These are phyloP conservation scores for Oxycera nigricornis DNA, from an alignment of 2,888 invertebrate genomes.

Conservation along the genomic window DNA sequence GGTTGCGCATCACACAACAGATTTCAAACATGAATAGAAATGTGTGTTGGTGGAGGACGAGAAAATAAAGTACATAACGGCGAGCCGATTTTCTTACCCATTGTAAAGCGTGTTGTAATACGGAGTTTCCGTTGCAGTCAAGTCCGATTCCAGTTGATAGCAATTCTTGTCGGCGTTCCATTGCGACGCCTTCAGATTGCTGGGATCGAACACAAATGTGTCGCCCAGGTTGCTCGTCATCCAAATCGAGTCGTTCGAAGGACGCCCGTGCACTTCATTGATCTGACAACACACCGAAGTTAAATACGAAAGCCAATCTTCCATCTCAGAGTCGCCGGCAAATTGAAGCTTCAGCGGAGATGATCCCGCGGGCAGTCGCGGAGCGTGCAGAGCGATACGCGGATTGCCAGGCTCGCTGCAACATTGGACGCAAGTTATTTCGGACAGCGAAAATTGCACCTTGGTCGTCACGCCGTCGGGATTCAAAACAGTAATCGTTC, in stretches of 20 bases:
- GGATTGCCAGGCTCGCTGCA: conserved; percentile 83
- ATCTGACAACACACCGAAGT: conserved; percentile 79
- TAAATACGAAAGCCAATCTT: conserved; percentile 87
- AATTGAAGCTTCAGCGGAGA: conserved; percentile 78
- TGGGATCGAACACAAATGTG: conserved; percentile 81
- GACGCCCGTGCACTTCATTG: conserved; percentile 73
- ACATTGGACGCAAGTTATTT: conserved; percentile 78
- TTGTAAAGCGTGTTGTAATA: conserved; percentile 73
- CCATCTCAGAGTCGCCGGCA: conserved; percentile 81
- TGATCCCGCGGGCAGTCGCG: conserved; percentile 64
- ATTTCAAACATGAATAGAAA: neutral
- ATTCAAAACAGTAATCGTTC: conserved; percentile 78
- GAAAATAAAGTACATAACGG: neutral
- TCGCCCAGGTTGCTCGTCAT: conserved; percentile 80
- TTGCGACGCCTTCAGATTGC: conserved; percentile 67
- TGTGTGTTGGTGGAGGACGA: too few species aligned
- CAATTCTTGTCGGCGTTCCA: conserved; percentile 63
- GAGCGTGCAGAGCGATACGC: conserved; percentile 76
- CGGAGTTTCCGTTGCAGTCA: conserved; percentile 72
- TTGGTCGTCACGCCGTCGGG: conserved; percentile 79
- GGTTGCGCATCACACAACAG: too few species aligned
- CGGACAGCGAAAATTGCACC: conserved; percentile 75
- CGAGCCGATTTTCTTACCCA: too few species aligned
- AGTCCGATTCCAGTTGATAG: conserved; percentile 72
- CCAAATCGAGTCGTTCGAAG: conserved; percentile 79